Conservation (phyloP, 2,888 invertebrate species). For the Spatulosminthurus flaviceps region DNA sequence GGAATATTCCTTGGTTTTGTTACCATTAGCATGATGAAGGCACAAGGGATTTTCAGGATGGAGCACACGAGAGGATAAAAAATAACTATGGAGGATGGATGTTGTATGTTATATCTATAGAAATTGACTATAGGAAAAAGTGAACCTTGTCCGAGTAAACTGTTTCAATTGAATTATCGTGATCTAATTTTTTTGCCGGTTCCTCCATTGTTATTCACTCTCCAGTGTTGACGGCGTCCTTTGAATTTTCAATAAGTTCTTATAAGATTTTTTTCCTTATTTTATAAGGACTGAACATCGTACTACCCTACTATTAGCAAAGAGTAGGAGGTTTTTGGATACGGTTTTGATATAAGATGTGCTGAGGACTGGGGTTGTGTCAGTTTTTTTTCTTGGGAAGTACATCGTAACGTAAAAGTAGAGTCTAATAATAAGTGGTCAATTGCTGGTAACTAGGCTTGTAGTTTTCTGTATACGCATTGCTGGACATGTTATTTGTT, state of each 20-base stretch:
- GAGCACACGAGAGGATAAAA: background rate
- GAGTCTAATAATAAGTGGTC: background rate
- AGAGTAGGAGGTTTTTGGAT: background rate
- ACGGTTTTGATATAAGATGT: background rate
- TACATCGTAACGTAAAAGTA: background rate
- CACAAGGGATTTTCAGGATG: conserved; percentile 8
- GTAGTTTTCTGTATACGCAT: no score
- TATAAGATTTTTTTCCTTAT: background rate
- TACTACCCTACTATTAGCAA: background rate
- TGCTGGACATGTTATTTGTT: conserved; percentile 24
- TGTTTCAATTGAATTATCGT: conserved; percentile 37
- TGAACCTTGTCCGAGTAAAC: background rate
- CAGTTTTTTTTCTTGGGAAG: background rate
- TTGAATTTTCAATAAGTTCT: conserved; percentile 28
- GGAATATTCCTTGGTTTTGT: background rate
- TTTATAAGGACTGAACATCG: background rate
- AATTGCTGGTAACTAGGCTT: background rate
- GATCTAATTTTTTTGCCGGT: conserved; percentile 28
- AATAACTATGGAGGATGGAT: background rate
- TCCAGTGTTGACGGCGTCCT: conserved; percentile 36
- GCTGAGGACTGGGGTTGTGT: background rate
- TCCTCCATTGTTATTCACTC: conserved; percentile 1
- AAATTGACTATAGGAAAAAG: background rate
- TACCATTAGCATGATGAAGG: background rate
- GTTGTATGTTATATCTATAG: background rate